Evolutionary conservation across 2,888 invertebrate genomes (phyloP), one percentile per base, ranked within the genome.

Genomic region (Drosophila mettleri): DNA sequence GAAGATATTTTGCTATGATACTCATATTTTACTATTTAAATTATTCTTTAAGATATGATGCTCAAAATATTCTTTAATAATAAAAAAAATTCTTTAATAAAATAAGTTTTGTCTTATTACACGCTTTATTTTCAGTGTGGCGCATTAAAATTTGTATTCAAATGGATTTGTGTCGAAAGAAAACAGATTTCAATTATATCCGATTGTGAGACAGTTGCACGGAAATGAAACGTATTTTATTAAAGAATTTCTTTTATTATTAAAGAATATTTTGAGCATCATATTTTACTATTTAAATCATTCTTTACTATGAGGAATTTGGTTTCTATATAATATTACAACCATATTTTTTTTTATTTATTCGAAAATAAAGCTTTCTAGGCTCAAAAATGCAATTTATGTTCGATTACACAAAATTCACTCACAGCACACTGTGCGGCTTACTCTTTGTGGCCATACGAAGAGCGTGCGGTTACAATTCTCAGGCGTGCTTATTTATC

Each of bases 391-490:
- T 24, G 1, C 0, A n/a, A 24, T 6, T 27, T 12, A 3, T 0
- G 4, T 46, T 46, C 18, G 12, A 27, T 18, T 3, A 14, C 18
- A 18, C 4, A 14, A 14, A 2, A 20, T 9, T 14, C 12, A 4
- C 2, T 33, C 14, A 10, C 5, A 22, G 5, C 27, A 34, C 78
- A 80, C 67, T 69, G 78, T 74, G 34, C 60, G 2, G 3, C 14
- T 7, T 31, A 12, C 83, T 80, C 74, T 70, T 68, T 61, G 54
- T 6, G 20, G 6, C 52, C 63, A 72, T 69, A 61, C 58, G 51
- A 74, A 77, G 86, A 84, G 84, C 66, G 62, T 84, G 31, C n/a
- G 34, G 53, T 83, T 59, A 58, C 82, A 68, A 75, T 68, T 79
- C 83, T 74, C 79, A 64, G 34, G 58, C 22, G 75, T 66, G 55